Base-by-base conservation (phyloP, 2,797 vertebrate species). In the Tauraco hartlaubi region DNA sequence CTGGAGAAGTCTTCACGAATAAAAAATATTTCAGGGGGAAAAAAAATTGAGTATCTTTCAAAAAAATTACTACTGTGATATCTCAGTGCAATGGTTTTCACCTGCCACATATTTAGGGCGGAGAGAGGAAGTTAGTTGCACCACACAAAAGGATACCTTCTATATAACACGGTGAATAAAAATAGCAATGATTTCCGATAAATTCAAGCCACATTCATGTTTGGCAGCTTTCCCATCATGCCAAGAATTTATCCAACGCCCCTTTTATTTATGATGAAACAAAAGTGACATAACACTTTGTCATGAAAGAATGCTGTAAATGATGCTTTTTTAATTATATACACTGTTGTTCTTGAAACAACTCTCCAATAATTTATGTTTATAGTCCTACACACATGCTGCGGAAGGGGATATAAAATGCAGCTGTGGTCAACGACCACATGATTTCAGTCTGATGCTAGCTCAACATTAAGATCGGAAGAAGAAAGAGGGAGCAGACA, bases 211-310 rank as follows among this genome's bases (percentile, higher is more conserved):
- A 91, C 74, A 95, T 95, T 96, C 88, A 77, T 86, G 76, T 87
- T 88, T 96, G 94, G 93, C 96, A 98, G 92, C 85, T 92, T 93
- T 96, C 82, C 86, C 85, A 88, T 92, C 79, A 73, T 84, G 94
- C 92, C 93, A 97, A 96, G 83, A 96, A 96, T 96, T 97, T 96
- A 96, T 96, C 92, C 97, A 80, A 66, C 8, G 49, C 85, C 90
- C 94, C 61, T 92, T 97, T 97, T 97, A 98, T 98, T 98, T 98
- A 98, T 89, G 96, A 97, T 96, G 96, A 97, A 97, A 97, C 94
- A 95, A 92, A 97, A 97, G 87, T 96, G 96, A 96, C 96, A 94
- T 93, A 96, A 94, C 68, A 97, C 90, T 97, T 97, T 95, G 95
- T 97, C 96, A 94, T 84, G 94, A 94, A 96, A 94, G 94, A 96